Base-by-base conservation (phyloP, 1,140 invertebrate genomes). In the Diploscapter pachys region DNA sequence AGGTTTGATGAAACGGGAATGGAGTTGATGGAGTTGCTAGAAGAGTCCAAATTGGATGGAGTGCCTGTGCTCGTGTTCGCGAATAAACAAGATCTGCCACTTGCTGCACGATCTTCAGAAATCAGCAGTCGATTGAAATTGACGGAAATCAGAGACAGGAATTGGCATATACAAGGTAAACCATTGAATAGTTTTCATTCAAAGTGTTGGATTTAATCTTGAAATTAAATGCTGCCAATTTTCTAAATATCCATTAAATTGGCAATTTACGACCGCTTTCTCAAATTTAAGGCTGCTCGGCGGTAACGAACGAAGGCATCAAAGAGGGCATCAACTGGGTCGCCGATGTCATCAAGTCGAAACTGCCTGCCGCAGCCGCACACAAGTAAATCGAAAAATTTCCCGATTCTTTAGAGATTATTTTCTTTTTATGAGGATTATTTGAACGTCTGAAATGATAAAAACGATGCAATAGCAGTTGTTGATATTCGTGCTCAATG, bases 61-160 rank as follows among this genome's bases (percentile, higher is more conserved):
- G 89, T 90, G 2, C 90, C 90, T 9, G 79, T 99, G 5, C 86
- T 99, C 74, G 91, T 99, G 49, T 98, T 95, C 87, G 97, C 96
- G 13, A 99, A 99, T 85, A 99, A 99, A 87, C 96, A 99, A 87
- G 97, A 99, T 88, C 88, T 99, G 64, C 88, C 92, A 63, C 91
- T 91, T 87, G 92, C 95, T 5, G 90, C 94, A 5, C 89, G 91
- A 31, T 92, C 95, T 1, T 90, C 92, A 56, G 95, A 98, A 85
- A 92, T 99, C 75, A 93, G 95, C 0, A 91, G 95, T 82, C 90
- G 91, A 11, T 88, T 99, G 2, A 91, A 92, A 68, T 87, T 99
- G 54, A 52, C 82, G 11, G 91, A 94, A 74, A 89, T 92, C 64
- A 91, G 95, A 80, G 95, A 98, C 86, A 88, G 96, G 57, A 91